Conservation (phyloP, 1,140 invertebrate genomes). For the Cepaea nemoralis region DNA sequence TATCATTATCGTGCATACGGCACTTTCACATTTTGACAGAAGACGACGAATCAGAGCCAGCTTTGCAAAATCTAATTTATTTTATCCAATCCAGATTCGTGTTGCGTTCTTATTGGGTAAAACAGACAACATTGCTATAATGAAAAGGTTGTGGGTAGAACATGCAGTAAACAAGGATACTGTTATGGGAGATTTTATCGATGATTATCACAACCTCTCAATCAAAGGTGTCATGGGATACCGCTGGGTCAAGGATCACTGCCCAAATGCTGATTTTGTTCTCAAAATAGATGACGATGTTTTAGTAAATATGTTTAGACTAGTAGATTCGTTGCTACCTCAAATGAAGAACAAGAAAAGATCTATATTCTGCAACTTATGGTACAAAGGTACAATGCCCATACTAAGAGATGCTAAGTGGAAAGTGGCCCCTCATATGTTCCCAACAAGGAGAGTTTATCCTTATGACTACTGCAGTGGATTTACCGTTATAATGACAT, state of each 20-base stretch:
- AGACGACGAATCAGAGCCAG: constrained; percentile 57
- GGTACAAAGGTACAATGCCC: constrained; percentile 46
- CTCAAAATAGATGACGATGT: constrained; percentile 52
- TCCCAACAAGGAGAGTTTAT: constrained; percentile 41
- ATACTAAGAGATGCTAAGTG: constrained; percentile 54
- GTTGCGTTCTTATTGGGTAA: constrained; percentile 44
- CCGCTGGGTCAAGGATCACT: constrained; percentile 43
- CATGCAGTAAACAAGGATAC: constrained; percentile 41
- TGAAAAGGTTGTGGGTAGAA: constrained; percentile 33
- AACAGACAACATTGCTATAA: constrained; percentile 16
- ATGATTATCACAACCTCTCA: constrained; percentile 46
- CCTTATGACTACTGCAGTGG: constrained; percentile 57
- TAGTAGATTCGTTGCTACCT: neutral
- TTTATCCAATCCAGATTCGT: constrained; percentile 35
- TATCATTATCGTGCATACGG: constrained; percentile 32
- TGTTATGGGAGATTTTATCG: constrained; percentile 46
- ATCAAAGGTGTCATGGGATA: constrained; percentile 48
- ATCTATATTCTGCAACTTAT: constrained; percentile 49
- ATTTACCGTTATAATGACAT: constrained; percentile 48
- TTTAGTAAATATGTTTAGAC: constrained; percentile 46
- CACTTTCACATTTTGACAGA: constrained; percentile 36
- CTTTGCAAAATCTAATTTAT: constrained; percentile 53
- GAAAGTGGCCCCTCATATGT: constrained; percentile 50
- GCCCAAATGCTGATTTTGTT: constrained; percentile 28
- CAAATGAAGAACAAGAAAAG: constrained; percentile 26